These are phyloP conservation scores for Linyphia triangularis DNA, from an alignment of 2,888 invertebrate species.

Conservation along the genomic window DNA sequence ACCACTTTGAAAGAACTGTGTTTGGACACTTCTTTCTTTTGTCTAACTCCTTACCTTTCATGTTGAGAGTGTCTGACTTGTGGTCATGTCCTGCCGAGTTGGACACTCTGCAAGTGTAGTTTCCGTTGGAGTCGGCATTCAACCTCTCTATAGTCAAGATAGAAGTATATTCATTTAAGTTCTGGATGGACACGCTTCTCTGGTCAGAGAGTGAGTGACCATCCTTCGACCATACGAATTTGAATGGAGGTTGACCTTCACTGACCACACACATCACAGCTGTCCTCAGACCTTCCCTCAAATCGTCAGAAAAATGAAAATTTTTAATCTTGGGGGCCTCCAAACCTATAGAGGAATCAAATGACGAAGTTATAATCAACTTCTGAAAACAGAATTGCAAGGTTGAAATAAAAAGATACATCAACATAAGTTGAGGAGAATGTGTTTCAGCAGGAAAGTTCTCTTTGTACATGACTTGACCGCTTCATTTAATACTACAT, in stretches of 20 bases:
- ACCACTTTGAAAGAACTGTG: not conserved
- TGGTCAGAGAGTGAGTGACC: not conserved
- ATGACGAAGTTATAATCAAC: too few relatives aligned
- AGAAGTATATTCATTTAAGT: conserved; percentile 26
- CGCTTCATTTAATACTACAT: too few relatives aligned
- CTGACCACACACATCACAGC: conserved; percentile 22
- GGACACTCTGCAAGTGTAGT: conserved; percentile 66
- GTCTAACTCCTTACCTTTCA: conserved; percentile 42
- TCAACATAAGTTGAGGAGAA: not conserved
- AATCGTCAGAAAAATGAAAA: conserved; percentile 36
- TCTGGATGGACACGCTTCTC: not conserved
- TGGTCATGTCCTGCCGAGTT: conserved; percentile 43
- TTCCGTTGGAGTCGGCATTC: conserved; percentile 50
- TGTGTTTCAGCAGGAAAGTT: not conserved
- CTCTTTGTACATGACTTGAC: too few relatives aligned
- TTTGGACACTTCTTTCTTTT: not conserved
- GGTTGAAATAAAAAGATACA: not conserved
- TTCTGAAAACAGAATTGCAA: too few relatives aligned
- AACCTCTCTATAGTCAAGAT: conserved; percentile 44
- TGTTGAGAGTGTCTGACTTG: conserved; percentile 23
- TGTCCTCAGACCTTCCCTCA: not conserved
- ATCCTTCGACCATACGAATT: conserved; percentile 73
- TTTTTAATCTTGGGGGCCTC: conserved; percentile 44
- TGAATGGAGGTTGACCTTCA: conserved; percentile 70
- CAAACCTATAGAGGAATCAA: too few relatives aligned